Base-by-base conservation (phyloP, 1,140 invertebrate genomes). In the Bombus superbus region DNA sequence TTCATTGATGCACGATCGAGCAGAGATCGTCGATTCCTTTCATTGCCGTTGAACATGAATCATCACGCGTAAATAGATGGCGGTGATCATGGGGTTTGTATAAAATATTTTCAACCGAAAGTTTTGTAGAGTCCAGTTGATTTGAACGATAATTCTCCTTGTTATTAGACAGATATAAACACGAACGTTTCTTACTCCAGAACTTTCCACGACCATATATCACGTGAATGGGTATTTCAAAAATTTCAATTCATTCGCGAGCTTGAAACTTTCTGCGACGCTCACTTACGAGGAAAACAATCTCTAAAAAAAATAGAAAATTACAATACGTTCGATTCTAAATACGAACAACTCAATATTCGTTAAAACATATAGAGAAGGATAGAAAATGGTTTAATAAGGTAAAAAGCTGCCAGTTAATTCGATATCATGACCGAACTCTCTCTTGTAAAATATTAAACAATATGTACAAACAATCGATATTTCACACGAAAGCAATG, bases 401-500 rank as follows among this genome's bases (percentile, higher is more conserved):
- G 53, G 77, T 66, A 57, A 79, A 76, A 74, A 88, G 86, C 86
- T 53, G 57, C 38, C 25, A 42, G 53, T 22, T 35, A 38, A 42
- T 42, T 86, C 69, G 42, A 83, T 78, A 47, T 69, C 40, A 59
- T 32, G 38, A 44, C 62, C 5, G 25, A 76, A 32, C 40, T 38
- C 38, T 73, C 53, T 64, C 74, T 53, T 64, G 47, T 75, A 47
- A 78, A 72, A 38, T 42, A 59, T 74, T 71, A 53, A 68, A 28
- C 57, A 32, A 32, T 32, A 32, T 32, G n/a, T 62, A 28, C 22
- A 47, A 57, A n/a, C 71, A 72, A 84, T 84, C 86, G 76, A 88
- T 88, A 84, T 71, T 88, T 76, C 35, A 59, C 57, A 57, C n/a
- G 42, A 5, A 44, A 57, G 44, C 44, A 25, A 74, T 40, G 85